Evolutionary conservation across 2,113 vertebrate genomes (phyloP), one percentile per base, ranked within the genome.

Genomic region (Muscicapa adusta): DNA sequence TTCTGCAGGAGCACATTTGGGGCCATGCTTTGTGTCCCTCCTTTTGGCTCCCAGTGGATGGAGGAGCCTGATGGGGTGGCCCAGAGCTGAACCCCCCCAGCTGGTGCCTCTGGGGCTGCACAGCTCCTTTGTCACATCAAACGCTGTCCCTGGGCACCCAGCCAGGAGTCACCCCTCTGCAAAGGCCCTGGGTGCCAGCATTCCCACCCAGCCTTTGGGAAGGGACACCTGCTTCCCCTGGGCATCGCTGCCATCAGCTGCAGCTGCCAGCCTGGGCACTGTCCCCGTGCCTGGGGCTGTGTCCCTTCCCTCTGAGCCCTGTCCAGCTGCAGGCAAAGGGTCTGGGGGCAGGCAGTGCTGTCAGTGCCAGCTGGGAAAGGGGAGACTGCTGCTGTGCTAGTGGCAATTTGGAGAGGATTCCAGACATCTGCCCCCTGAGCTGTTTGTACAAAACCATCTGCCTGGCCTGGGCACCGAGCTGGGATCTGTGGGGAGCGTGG

Each of bases 241-340:
- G 42, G 67, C 65, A 57, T 45, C 26, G 18, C 68, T 58, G 61
- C 77, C 34, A 5, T 4, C 62, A 14, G 70, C 83, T 48, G 83
- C 90, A 91, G 77, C 84, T 95, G 93, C 77, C 61, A 33, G 61
- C 12, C 2, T 5, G 8, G 62, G 33, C 13, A 25, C 43, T 2
- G 13, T 89, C 81, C 67, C 76, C 7, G 0, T 0, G 8, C 33
- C 65, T 2, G 8, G 31, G 57, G 33, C 58, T 0, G 0, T 17
- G 62, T 66, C 50, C 56, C 54, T 75, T 38, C 53, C 43, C 18
- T 63, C 29, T 3, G 5, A 2, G 65, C 68, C 63, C 18, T 12
- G 5, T n/a, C 23, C 91, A 93, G 81, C 94, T 82, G 81, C 34
- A 10, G 51, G 42, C 4, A 11, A 5, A 62, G 29, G 26, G 5